phyloP scores from a whole-genome alignment of 2,888 invertebrate genomes.

The Acleris cristana region DNA sequence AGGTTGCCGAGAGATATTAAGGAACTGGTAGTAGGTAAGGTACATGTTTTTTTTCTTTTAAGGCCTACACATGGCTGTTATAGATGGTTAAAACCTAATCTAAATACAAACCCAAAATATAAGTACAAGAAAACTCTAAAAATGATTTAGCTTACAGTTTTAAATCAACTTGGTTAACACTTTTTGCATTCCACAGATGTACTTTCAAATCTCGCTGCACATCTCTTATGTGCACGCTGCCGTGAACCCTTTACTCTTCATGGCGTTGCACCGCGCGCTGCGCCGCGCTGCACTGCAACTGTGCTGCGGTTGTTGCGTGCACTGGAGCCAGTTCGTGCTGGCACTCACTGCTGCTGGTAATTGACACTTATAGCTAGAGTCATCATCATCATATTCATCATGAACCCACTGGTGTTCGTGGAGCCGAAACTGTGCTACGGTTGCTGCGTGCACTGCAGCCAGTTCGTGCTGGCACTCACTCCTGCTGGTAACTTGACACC shows the following conservation, averaged over 20 bases:
- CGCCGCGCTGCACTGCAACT: conserved; percentile 88
- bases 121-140: too few species aligned
- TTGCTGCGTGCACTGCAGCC: conserved; percentile 86
- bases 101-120: too few species aligned
- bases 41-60: too few species aligned
- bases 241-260: conserved; percentile 91
- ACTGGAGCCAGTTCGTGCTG: conserved; percentile 85
- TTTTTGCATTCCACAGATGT: conserved; percentile 60
- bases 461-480: conserved; percentile 82
- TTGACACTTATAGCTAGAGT: too few species aligned
- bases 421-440: conserved; percentile 89
- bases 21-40: too few species aligned
- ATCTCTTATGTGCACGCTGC: conserved; percentile 94
- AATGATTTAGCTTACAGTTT: too few species aligned
- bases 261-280: conserved; percentile 90
- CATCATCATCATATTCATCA: too few species aligned
- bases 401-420: too few species aligned
- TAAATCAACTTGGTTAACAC: too few species aligned
- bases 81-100: too few species aligned
- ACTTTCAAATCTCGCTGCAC: conserved; percentile 91
- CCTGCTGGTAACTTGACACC: conserved; percentile 66
- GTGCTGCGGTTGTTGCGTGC: conserved; percentile 89
- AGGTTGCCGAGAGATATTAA: too few species aligned
- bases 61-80: too few species aligned
- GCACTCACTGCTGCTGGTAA: conserved; percentile 79